Percentiles rank a stretch among this genome's conserved stretches.
phyloP scores from a whole-genome alignment of 2,888 invertebrate genomes.

The Nomada ferruginata region DNA sequence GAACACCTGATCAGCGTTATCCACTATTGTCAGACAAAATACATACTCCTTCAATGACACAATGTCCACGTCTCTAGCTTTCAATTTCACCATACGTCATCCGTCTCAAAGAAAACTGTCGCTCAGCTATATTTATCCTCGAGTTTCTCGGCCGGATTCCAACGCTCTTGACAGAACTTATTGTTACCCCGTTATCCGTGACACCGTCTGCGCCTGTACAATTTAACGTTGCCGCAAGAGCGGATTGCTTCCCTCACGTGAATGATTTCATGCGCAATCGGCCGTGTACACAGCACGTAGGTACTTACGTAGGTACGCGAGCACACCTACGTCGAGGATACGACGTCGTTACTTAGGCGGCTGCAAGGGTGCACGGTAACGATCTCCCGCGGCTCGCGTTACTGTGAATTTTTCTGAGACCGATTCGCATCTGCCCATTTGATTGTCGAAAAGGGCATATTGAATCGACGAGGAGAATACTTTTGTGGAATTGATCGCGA shows the following conservation, averaged over 20 bases:
- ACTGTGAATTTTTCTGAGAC: slow-evolving; percentile 30
- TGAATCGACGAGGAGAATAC: not conserved
- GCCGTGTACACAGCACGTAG: slow-evolving; percentile 17
- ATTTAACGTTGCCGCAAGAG: slow-evolving; percentile 50
- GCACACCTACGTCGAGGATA: slow-evolving; percentile 47
- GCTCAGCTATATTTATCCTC: not conserved
- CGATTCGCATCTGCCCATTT: slow-evolving; percentile 25
- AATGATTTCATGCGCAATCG: slow-evolving; percentile 49
- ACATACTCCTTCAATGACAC: no score
- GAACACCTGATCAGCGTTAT: no score
- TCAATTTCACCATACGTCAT: no score
- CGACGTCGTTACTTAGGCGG: slow-evolving; percentile 54
- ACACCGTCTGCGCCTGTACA: slow-evolving; percentile 32
- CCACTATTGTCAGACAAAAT: no score
- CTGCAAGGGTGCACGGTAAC: slow-evolving; percentile 45
- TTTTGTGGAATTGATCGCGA: not conserved
- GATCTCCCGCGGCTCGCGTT: slow-evolving; percentile 38
- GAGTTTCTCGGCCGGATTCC: slow-evolving; percentile 14
- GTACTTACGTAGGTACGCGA: not conserved
- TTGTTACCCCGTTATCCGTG: slow-evolving; percentile 39
- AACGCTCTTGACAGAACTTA: slow-evolving; percentile 14
- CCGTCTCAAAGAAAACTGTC: no score
- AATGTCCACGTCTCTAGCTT: no score
- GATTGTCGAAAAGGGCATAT: slow-evolving; percentile 1
- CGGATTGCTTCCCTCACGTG: slow-evolving; percentile 44